These are phyloP conservation scores for Aeoliscus strigatus DNA, from an alignment of 2,797 vertebrate genomes.

Conservation along the genomic window DNA sequence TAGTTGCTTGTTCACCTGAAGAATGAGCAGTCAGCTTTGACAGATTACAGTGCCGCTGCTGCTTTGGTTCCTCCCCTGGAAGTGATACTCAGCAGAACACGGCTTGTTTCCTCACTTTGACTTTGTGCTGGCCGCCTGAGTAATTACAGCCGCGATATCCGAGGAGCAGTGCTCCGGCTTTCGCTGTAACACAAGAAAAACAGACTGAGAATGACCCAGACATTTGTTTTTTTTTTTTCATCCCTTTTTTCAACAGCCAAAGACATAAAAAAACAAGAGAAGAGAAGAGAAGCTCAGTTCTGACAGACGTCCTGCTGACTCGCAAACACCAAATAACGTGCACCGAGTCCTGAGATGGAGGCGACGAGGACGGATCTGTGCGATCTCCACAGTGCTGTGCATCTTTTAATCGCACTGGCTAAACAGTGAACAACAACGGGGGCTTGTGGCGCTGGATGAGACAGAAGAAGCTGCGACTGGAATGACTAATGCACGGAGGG, in stretches of 20 bases:
- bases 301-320: too few relatives aligned
- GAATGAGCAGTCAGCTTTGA: slow-evolving; percentile 89
- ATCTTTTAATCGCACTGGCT: slow-evolving; percentile 73
- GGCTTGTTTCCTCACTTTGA: slow-evolving; percentile 80
- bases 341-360: slow-evolving; percentile 44
- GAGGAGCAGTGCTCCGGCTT: slow-evolving; percentile 88
- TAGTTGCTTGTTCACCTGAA: slow-evolving; percentile 88
- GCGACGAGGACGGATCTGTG: slow-evolving; percentile 65
- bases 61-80: slow-evolving; percentile 85
- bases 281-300: too few relatives aligned
- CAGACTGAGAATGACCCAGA: slow-evolving; percentile 87
- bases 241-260: slow-evolving; percentile 82
- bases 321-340: slow-evolving; percentile 23
- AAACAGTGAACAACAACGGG: slow-evolving; percentile 71
- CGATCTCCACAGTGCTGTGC: slow-evolving; percentile 65
- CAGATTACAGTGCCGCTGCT: slow-evolving; percentile 88
- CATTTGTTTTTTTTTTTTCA: too few relatives aligned
- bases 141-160: slow-evolving; percentile 96
- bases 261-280: slow-evolving; percentile 67
- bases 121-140: slow-evolving; percentile 92
- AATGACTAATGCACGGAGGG: slow-evolving; percentile 68
- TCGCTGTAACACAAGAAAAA: slow-evolving; percentile 73
- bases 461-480: slow-evolving; percentile 43
- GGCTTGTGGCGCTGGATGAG: slow-evolving; percentile 39
- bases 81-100: slow-evolving; percentile 93